Evolutionary conservation across 2,113 vertebrate genomes (phyloP).

Genomic region (Ardeotis arabs): DNA sequence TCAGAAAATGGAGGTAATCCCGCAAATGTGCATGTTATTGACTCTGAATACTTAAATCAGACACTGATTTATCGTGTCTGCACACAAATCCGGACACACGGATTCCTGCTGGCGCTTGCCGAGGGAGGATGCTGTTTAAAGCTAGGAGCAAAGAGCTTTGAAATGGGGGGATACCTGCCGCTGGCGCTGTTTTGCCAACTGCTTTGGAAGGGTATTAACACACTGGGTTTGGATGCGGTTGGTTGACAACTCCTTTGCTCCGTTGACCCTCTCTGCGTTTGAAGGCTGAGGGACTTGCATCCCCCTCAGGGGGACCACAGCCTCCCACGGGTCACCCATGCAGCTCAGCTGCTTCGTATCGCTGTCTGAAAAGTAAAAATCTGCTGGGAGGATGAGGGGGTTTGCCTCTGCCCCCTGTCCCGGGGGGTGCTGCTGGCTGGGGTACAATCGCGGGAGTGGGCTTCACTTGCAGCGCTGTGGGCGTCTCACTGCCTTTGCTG

Average conservation of each 20-base stretch:
- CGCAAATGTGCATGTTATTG: not conserved
- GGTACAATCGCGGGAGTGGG: accelerated
- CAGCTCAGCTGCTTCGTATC: accelerated
- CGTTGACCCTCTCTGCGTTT: accelerated
- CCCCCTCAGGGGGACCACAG: accelerated
- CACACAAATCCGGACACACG: not conserved
- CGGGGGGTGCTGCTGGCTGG: accelerated
- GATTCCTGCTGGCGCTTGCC: not conserved
- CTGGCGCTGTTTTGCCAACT: not conserved
- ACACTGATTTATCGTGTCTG: accelerated
- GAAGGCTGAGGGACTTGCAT: not conserved
- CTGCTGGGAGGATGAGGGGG: not conserved
- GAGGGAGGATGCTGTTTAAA: not conserved
- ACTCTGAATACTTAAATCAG: not conserved
- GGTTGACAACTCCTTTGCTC: not conserved
- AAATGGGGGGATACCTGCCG: not conserved
- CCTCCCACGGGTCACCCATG: accelerated
- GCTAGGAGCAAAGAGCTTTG: not conserved
- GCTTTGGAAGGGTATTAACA: not conserved
- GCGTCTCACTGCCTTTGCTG: not conserved
- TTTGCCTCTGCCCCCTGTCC: accelerated
- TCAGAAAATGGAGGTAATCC: slow-evolving; percentile 95
- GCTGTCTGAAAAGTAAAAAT: accelerated
- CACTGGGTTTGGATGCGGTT: accelerated
- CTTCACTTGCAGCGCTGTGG: accelerated